These are phyloP conservation scores for Nymphalis urticae DNA, from an alignment of 2,888 invertebrate species.

Conservation along the genomic window DNA sequence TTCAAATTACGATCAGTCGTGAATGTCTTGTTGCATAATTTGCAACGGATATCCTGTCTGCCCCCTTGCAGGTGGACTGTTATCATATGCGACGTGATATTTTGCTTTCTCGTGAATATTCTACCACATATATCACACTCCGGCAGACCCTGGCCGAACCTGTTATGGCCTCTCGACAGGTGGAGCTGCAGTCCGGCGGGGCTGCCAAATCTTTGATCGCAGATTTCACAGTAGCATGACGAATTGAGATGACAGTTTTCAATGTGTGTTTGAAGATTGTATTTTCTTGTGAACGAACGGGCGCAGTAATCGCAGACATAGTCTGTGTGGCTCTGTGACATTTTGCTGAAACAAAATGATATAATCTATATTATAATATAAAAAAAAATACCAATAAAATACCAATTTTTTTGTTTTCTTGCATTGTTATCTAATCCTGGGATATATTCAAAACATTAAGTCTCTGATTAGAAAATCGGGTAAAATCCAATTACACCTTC, in stretches of 20 bases:
- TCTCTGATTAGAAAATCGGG: no score
- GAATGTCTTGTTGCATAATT: slow-evolving; percentile 57
- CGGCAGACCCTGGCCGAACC: slow-evolving; percentile 54
- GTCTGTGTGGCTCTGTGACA: slow-evolving; percentile 17
- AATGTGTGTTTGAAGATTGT: slow-evolving; percentile 66
- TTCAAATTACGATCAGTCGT: slow-evolving; percentile 62
- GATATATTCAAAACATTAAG: no score
- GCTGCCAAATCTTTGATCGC: slow-evolving; percentile 58
- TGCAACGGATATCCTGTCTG: slow-evolving; percentile 52
- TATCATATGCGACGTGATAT: slow-evolving; percentile 67
- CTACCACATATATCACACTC: slow-evolving; percentile 70
- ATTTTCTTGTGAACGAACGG: slow-evolving; percentile 64
- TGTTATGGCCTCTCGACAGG: slow-evolving; percentile 60
- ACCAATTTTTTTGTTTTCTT: background rate
- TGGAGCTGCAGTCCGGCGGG: slow-evolving; percentile 59
- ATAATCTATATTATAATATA: no score
- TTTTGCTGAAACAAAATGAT: slow-evolving; percentile 13
- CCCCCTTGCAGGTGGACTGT: slow-evolving; percentile 60
- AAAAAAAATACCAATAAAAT: background rate
- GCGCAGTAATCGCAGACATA: slow-evolving; percentile 66
- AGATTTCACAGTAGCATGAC: slow-evolving; percentile 58
- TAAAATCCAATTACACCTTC: no score
- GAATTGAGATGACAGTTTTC: slow-evolving; percentile 64
- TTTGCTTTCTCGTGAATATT: slow-evolving; percentile 66
- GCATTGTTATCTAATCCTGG: background rate